Conservation (phyloP, 2,888 invertebrate genomes). For the Acholoe squamosa region DNA sequence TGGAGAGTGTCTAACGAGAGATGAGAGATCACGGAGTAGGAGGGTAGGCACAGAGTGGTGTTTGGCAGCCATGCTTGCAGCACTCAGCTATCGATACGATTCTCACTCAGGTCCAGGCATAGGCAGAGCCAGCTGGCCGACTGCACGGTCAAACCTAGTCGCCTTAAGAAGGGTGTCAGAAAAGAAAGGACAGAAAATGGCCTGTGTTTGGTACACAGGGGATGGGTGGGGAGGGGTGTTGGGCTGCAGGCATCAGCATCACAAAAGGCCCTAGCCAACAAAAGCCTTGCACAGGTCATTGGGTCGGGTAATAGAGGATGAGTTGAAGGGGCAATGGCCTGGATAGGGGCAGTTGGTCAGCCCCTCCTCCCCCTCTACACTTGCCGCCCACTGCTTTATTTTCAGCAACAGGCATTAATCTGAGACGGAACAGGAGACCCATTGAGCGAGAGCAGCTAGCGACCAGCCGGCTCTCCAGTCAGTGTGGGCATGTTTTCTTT, state of each 20-base stretch:
- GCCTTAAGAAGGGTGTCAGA: background rate
- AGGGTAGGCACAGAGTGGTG: background rate
- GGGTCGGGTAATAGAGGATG: background rate
- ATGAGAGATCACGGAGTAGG: background rate
- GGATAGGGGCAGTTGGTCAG: background rate
- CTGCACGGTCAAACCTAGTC: background rate
- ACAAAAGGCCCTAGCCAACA: background rate
- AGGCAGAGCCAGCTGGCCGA: background rate
- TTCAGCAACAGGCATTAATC: constrained; percentile 36
- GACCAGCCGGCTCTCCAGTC: background rate
- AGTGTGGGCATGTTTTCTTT: background rate
- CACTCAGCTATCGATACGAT: background rate
- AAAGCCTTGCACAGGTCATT: constrained; percentile 31
- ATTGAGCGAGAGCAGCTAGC: background rate
- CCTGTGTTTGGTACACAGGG: background rate
- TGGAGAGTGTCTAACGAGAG: background rate
- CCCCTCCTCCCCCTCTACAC: background rate
- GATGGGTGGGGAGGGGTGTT: background rate
- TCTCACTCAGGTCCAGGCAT: background rate
- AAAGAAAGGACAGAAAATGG: background rate
- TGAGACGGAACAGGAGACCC: background rate
- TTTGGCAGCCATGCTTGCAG: background rate
- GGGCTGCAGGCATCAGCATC: background rate
- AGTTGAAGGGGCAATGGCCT: background rate
- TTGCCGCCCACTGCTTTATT: background rate